These are phyloP conservation scores for Lasioglossum villosulum DNA, from an alignment of 2,888 invertebrate species.

Conservation along the genomic window DNA sequence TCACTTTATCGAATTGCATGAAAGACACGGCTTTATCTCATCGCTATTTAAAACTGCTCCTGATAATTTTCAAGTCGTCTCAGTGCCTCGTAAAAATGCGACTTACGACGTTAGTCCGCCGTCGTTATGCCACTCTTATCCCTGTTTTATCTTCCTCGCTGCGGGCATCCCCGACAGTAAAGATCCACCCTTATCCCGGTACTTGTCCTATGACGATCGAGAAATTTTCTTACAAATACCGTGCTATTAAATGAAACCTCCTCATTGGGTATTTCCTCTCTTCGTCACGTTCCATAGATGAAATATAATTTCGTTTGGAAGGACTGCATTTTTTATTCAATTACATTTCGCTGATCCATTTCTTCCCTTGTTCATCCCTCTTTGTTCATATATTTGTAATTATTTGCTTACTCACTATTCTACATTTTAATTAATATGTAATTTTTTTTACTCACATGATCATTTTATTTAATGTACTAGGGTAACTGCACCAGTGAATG, in stretches of 20 bases:
- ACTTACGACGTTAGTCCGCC: conserved; percentile 75
- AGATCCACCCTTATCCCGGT: conserved; percentile 52
- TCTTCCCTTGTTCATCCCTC: not conserved
- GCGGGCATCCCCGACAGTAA: conserved; percentile 45
- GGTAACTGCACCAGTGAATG: no score
- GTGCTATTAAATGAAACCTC: not conserved
- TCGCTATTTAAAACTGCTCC: conserved; percentile 46
- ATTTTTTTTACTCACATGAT: not conserved
- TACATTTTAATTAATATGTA: not conserved
- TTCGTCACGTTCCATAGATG: not conserved
- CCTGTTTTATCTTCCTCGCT: conserved; percentile 59
- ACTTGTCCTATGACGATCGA: conserved; percentile 51
- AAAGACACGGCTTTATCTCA: conserved; percentile 37
- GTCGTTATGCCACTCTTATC: conserved; percentile 71
- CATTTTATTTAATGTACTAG: not conserved
- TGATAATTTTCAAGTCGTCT: conserved; percentile 64
- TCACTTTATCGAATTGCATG: conserved; percentile 34
- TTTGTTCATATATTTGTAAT: not conserved
- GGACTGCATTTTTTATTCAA: not conserved
- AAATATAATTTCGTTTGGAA: not conserved
- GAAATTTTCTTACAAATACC: conserved; percentile 38
- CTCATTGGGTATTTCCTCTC: conserved; percentile 6
- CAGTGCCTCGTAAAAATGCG: conserved; percentile 76
- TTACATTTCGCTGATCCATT: not conserved
- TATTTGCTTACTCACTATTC: not conserved